Conservation (phyloP, 2,797 vertebrate species). For the Hozukius guyotensis region DNA sequence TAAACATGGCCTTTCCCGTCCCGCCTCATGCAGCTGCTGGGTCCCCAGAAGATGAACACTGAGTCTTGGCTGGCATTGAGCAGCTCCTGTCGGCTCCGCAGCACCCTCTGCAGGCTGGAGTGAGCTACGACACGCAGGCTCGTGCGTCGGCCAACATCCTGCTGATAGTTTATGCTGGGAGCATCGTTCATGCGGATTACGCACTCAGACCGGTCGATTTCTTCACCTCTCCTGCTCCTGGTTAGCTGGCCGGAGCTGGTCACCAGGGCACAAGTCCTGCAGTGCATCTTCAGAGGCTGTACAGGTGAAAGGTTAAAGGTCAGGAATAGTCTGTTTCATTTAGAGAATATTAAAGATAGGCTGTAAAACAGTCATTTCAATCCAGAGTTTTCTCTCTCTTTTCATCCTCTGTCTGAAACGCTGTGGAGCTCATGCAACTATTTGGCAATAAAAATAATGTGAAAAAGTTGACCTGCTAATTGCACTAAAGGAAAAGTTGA, state of each 20-base stretch:
- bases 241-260: constrained; percentile 92
- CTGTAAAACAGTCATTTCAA: not conserved
- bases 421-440: too few relatives aligned
- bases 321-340: not conserved
- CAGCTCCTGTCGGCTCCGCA: constrained; percentile 87
- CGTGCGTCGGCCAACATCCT: constrained; percentile 88
- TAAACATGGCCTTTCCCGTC: constrained; percentile 91
- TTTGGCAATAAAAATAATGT: too few relatives aligned
- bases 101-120: constrained; percentile 91
- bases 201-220: constrained; percentile 88
- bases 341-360: not conserved
- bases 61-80: constrained; percentile 89
- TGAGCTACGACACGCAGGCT: constrained; percentile 91
- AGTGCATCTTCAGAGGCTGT: constrained; percentile 91
- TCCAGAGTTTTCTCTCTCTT: not conserved
- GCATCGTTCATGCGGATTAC: constrained; percentile 95
- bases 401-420: too few relatives aligned
- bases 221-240: constrained; percentile 80
- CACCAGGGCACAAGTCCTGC: constrained; percentile 88
- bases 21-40: constrained; percentile 90
- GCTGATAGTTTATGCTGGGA: constrained; percentile 82
- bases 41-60: constrained; percentile 95
- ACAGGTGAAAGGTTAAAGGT: constrained; percentile 20
- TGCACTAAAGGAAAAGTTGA: too few relatives aligned
- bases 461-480: too few relatives aligned